These are phyloP conservation scores for Drosophila rhopaloa DNA, from an alignment of 1,140 invertebrate genomes.

Conservation along the genomic window DNA sequence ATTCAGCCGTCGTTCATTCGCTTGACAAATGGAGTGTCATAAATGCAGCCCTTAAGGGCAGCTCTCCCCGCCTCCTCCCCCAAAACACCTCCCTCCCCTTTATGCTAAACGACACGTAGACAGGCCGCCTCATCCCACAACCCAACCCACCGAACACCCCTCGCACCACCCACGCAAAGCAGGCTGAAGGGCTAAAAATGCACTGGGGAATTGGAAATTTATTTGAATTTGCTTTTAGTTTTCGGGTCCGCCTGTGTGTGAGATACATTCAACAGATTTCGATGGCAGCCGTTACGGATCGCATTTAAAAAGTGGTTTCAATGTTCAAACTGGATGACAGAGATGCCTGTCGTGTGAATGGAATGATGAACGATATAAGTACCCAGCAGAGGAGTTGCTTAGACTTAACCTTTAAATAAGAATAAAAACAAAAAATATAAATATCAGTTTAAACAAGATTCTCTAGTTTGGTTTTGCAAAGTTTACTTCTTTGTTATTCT, in stretches of 20 bases:
- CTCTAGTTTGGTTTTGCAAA: too few relatives aligned
- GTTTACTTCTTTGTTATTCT: too few relatives aligned
- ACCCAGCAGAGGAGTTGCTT: neutral
- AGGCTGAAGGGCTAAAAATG: conserved; percentile 73
- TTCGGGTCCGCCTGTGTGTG: conserved; percentile 43
- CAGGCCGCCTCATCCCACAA: conserved; percentile 29
- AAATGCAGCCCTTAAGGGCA: conserved; percentile 82
- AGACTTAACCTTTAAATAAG: too few relatives aligned
- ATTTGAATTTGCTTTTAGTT: conserved; percentile 84
- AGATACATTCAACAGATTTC: conserved; percentile 79
- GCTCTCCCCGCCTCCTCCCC: conserved; percentile 9
- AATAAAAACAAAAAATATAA: too few relatives aligned
- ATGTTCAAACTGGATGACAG: conserved; percentile 48
- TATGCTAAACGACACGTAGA: conserved; percentile 80
- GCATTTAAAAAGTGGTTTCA: conserved; percentile 80
- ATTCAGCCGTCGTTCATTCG: conserved; percentile 70
- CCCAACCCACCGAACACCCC: neutral
- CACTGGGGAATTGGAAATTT: conserved; percentile 83
- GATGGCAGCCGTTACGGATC: conserved; percentile 77
- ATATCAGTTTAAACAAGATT: too few relatives aligned
- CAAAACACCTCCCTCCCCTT: conserved; percentile 39
- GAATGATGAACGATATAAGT: conserved; percentile 11
- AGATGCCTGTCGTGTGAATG: neutral
- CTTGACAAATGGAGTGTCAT: conserved; percentile 83
- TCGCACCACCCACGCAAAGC: conserved; percentile 31